Evolutionary conservation across 1,140 invertebrate genomes (phyloP), one percentile per base, ranked within the genome.

Genomic region (Pseudomyrmex gracilis): DNA sequence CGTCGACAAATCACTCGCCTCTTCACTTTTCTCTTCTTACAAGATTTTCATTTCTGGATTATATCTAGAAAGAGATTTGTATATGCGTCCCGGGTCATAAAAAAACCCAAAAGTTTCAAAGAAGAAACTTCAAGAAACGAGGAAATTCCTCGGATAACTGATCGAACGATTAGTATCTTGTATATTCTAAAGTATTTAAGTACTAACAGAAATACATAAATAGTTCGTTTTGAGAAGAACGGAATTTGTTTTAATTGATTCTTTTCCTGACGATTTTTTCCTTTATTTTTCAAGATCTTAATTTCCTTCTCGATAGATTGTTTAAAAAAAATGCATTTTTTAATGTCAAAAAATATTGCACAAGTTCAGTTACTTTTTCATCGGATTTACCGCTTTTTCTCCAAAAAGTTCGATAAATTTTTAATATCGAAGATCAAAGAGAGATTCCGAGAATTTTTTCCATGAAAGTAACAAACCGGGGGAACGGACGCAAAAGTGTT

Each of bases 241-340:
- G 12, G 53, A 71, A 80, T 67, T 53, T 80, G 64, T 80, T 80
- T 80, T 60, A 45, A 80, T 70, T 71, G 43, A 80, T 13, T 67
- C 24, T 51, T 49, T 20, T 64, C 22, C 15, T 43, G 1, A 53
- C 17, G 17, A 9, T 24, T 24, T 24, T 24, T 24, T 24, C 2
- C 0, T 34, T 34, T 0, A 0, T 7, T 34, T 34, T 7, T 34
- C n/a, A n/a, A n/a, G n/a, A n/a, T n/a, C 34, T 34, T 34, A 34
- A 34, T 34, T 34, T 7, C 34, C 5, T 34, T 24, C 24, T 24
- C 24, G 24, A 24, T 24, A 24, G 4, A 24, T n/a, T n/a, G n/a
- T n/a, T n/a, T n/a, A 53, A 53, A 61, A 3, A 24, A 24, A 49
- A 49, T 12, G 12, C 12, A 0, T 49, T 49, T 13, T 51, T 51